Base-by-base conservation (phyloP, 2,113 vertebrate genomes). In the Tachuris rubrigastra region DNA sequence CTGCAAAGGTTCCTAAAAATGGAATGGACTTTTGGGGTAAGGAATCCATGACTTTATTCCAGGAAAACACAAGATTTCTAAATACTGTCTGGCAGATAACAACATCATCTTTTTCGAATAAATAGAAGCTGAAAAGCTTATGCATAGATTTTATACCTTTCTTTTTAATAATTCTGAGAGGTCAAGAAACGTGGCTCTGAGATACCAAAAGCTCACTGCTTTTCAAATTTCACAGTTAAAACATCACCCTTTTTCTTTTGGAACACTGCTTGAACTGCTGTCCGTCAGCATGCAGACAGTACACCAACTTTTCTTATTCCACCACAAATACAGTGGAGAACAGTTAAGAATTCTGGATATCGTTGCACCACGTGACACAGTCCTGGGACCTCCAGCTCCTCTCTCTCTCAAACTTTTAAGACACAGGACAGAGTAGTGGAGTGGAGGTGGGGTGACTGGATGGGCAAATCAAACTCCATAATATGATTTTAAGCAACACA, bases 321-420 rank as follows among this genome's bases (percentile, higher is more conserved):
- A 79, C 41, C 87, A 87, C 52, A 74, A 76, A 86, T 72, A 78
- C 4, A 65, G 74, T 11, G 24, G 25, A 80, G 72, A 77, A 58
- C 18, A 84, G 42, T 58, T 95, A 96, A 95, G 66, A 94, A 93
- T 93, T 90, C 58, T 59, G 73, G 95, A 76, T 88, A 73, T 74
- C 15, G 25, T 15, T 81, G 89, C 35, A 85, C 31, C 37, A 74
- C 62, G 55, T 85, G 62, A 83, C 37, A 30, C 41, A 47, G 83
- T 44, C 73, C 68, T 47, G 60, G 25, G 12, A 42, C 30, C 50
- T 65, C 59, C 59, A 56, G 42, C 31, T 91, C 73, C 30, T 5
- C 20, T 78, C 49, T 86, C 87, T 80, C 95, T 59, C 56, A 39
- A 16, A 75, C 7, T 69, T 18, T 11, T 6, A 50, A 39, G 37